Base-by-base conservation (phyloP, 2,797 vertebrate species). In the Tenualosa ilisha region DNA sequence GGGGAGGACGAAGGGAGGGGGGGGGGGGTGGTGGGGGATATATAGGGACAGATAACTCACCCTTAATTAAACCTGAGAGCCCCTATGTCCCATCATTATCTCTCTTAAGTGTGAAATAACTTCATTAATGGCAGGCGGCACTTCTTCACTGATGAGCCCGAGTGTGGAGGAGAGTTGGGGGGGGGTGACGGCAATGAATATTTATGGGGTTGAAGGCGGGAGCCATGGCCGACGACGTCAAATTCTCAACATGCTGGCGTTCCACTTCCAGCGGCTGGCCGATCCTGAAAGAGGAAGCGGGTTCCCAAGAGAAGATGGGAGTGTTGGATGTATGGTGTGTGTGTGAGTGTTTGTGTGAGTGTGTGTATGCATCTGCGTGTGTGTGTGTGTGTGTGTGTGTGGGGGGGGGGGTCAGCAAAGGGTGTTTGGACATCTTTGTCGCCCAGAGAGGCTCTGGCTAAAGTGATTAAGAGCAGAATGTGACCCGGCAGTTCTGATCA, bases 21-120 rank as follows among this genome's bases (percentile, higher is more conserved):
- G 63, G n/a, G 63, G 63, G n/a, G 7, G 8, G n/a, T 24, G n/a
- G 63, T 0, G 63, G 63, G n/a, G n/a, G 15, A 79, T 84, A 82
- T 85, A 79, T 86, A 63, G 84, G 87, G 54, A 63, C 72, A 86
- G 85, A 89, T 84, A 84, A 65, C 81, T 63, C 49, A 53, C 82
- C 86, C 84, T 85, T 89, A 88, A 88, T 88, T 87, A 86, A 89
- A 87, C 85, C 86, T 81, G 53, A 86, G 84, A 88, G 82, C 63
- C 49, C 84, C 75, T 54, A 79, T 85, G 84, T 88, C 82, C 84
- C 81, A 37, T 88, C 86, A 85, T 86, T 85, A 89, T 84, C 87
- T 85, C 59, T 83, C 75, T 84, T 87, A 86, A 43, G 40, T 82
- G 54, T 37, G 40, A 83, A 85, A 81, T 40, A 46, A 85, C 83